These are phyloP conservation scores for Cinara cedri DNA, from an alignment of 2,888 invertebrate genomes.

Conservation along the genomic window DNA sequence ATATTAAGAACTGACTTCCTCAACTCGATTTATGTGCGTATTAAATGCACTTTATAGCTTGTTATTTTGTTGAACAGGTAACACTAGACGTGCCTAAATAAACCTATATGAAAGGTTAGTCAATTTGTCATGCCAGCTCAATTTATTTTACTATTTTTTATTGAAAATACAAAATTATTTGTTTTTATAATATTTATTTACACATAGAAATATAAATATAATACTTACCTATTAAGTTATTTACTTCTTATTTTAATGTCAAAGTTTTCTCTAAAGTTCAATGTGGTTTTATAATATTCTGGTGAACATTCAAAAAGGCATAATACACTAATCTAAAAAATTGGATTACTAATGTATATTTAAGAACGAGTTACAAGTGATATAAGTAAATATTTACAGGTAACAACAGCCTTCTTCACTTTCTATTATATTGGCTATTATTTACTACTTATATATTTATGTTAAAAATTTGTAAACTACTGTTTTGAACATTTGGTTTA, in stretches of 20 bases:
- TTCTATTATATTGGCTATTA: slow-evolving; percentile 60
- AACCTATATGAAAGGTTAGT: slow-evolving; percentile 46
- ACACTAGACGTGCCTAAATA: slow-evolving; percentile 56
- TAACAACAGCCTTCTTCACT: slow-evolving; percentile 44
- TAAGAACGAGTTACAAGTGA: slow-evolving; percentile 55
- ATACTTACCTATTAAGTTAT: slow-evolving; percentile 25
- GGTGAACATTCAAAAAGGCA: slow-evolving; percentile 42
- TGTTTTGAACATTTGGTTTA: slow-evolving; percentile 26
- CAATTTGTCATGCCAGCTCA: slow-evolving; percentile 36
- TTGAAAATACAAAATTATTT: slow-evolving; percentile 24
- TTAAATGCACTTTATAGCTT: slow-evolving; percentile 44
- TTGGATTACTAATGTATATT: slow-evolving; percentile 47
- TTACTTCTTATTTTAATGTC: slow-evolving; percentile 17
- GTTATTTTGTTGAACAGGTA: slow-evolving; percentile 56
- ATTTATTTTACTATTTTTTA: slow-evolving; percentile 32
- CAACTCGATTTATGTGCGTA: slow-evolving; percentile 10
- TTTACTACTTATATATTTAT: slow-evolving; percentile 38
- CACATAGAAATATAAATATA: neutral
- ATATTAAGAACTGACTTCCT: neutral
- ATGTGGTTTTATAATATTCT: slow-evolving; percentile 34
- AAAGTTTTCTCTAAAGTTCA: slow-evolving; percentile 34
- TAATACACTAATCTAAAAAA: slow-evolving; percentile 48
- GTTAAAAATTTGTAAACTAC: slow-evolving; percentile 47
- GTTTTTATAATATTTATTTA: neutral
- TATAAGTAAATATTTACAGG: slow-evolving; percentile 49